Evolutionary conservation across 37 sponge, comb jelly and placozoan genomes (phyloP).

Genomic region (Amphimedon queenslandica): DNA sequence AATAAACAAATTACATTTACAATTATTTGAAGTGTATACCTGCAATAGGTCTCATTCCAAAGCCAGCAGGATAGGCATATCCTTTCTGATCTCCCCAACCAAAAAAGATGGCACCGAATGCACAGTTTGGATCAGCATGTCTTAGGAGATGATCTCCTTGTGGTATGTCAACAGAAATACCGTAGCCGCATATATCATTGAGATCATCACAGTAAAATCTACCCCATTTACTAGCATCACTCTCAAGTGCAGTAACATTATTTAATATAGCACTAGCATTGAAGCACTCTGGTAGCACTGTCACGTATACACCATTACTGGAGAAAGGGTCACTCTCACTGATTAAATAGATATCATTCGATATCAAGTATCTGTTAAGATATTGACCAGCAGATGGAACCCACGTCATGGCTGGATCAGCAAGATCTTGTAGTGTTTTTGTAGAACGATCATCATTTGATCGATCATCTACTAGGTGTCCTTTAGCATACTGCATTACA

Average conservation of each 20-base stretch:
- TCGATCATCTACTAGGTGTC: slow-evolving; percentile 27
- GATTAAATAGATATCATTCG: too few species aligned
- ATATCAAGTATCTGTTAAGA: too few species aligned
- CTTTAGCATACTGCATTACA: slow-evolving; percentile 43
- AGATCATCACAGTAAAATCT: slow-evolving; percentile 15
- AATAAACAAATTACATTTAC: not conserved
- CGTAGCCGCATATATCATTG: slow-evolving; percentile 22
- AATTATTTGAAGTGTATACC: not conserved
- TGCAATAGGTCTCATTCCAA: slow-evolving; percentile 31
- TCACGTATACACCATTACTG: not conserved
- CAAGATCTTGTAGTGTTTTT: not conserved
- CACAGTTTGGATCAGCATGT: slow-evolving; percentile 12
- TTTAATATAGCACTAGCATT: not conserved
- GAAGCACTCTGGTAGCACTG: slow-evolving; percentile 24
- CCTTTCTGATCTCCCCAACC: slow-evolving; percentile 23
- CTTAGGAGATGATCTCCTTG: not conserved
- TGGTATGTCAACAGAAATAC: not conserved
- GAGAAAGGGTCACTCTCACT: not conserved
- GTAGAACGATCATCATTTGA: too few species aligned
- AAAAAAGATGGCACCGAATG: slow-evolving; percentile 6
- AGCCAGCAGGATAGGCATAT: slow-evolving; percentile 34
- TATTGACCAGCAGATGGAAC: slow-evolving; percentile 45
- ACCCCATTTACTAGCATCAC: not conserved
- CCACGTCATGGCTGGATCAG: slow-evolving; percentile 42
- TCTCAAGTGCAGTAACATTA: not conserved